A percentile compares a stretch with the other conserved stretches of the same genome.
Evolutionary conservation across 92 coral and sea anemone genomes (phyloP).

Genomic region (Hydrozoanthus gracilis): DNA sequence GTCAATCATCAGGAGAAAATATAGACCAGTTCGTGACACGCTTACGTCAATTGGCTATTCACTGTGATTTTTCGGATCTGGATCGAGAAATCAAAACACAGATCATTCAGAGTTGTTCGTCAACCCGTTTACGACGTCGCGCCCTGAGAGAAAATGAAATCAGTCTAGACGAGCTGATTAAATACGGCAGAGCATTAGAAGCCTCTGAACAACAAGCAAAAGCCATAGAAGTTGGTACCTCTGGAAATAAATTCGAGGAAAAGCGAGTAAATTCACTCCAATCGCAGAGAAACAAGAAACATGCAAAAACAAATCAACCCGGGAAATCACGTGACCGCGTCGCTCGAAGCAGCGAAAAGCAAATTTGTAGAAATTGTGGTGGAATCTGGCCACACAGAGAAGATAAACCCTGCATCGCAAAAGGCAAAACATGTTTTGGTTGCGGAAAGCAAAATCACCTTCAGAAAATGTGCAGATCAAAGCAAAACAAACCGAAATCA

Average conservation of each 20-base stretch:
- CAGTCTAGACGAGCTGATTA: constrained; percentile 20
- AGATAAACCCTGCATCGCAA: constrained; percentile 34
- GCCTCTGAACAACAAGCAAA: constrained; percentile 46
- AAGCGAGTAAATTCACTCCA: constrained; percentile 5
- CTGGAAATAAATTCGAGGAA: not conserved
- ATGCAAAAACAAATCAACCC: not conserved
- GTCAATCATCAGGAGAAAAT: not conserved
- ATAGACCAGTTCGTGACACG: constrained; percentile 33
- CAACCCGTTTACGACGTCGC: constrained; percentile 24
- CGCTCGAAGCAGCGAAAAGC: not conserved
- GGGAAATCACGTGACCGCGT: not conserved
- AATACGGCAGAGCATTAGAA: constrained; percentile 35
- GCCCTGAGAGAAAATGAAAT: constrained; percentile 19
- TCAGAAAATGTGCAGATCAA: constrained; percentile 28
- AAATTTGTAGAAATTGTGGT: constrained; percentile 44
- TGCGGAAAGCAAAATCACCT: constrained; percentile 26
- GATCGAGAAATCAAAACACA: constrained; percentile 12
- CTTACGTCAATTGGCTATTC: constrained; percentile 33
- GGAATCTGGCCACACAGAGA: constrained; percentile 47
- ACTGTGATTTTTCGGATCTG: constrained; percentile 2
- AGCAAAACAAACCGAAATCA: constrained; percentile 35
- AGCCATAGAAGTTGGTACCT: constrained; percentile 23
- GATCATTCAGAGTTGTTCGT: constrained; percentile 17
- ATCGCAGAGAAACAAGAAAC: not conserved
- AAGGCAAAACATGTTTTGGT: not conserved